Conservation (phyloP, 2,113 vertebrate genomes). For the Coryphaenoides rupestris region DNA sequence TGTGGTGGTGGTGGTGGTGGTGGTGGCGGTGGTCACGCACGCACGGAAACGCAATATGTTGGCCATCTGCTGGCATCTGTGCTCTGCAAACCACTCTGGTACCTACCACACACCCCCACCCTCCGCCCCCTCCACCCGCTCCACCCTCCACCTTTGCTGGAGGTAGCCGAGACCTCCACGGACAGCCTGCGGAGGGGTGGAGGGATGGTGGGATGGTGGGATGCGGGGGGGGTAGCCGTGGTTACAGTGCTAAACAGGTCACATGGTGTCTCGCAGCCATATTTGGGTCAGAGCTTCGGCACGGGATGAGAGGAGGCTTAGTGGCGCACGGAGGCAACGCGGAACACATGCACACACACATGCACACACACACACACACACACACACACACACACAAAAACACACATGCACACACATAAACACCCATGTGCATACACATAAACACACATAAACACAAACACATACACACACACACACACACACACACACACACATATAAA, state of each 20-base stretch:
- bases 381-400: slow-evolving; percentile 28
- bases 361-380: slow-evolving; percentile 58
- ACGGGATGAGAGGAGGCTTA: slow-evolving; percentile 75
- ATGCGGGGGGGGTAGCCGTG: slow-evolving; percentile 16
- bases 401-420: no score
- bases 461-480: background rate
- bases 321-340: slow-evolving; percentile 78
- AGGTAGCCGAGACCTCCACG: no score
- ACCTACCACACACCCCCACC: slow-evolving; percentile 29
- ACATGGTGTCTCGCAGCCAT: slow-evolving; percentile 98
- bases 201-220: slow-evolving; percentile 59
- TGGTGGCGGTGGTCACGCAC: no score
- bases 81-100: slow-evolving; percentile 83
- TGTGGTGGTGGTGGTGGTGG: no score
- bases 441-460: slow-evolving; percentile 2
- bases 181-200: no score
- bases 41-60: slow-evolving; percentile 96
- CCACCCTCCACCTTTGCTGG: slow-evolving; percentile 37
- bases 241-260: slow-evolving; percentile 84
- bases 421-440: background rate
- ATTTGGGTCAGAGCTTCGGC: slow-evolving; percentile 94
- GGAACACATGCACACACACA: background rate
- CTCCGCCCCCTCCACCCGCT: background rate
- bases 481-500: no score
- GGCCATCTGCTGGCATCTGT: slow-evolving; percentile 96